Conservation (phyloP, 2,113 vertebrate species). For the Typhlomys cinereus region DNA sequence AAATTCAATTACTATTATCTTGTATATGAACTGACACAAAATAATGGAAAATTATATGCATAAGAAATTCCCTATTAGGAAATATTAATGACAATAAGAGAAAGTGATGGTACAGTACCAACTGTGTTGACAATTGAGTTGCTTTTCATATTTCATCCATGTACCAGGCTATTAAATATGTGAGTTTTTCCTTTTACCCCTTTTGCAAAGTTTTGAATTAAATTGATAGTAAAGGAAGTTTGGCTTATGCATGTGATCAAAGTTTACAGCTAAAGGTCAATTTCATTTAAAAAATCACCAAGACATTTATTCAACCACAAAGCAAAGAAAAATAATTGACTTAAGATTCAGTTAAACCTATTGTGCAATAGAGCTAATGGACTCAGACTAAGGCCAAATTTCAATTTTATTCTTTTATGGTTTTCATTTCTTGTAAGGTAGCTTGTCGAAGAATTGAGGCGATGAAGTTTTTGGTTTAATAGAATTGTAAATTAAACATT, state of each 20-base stretch:
- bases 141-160: background rate
- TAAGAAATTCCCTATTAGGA: background rate
- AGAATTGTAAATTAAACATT: conserved; percentile 65
- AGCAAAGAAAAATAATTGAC: conserved; percentile 46
- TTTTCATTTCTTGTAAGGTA: conserved; percentile 6
- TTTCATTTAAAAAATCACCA: conserved; percentile 35
- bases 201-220: conserved; percentile 25
- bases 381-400: conserved; percentile 47
- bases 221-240: conserved; percentile 21
- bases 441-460: conserved; percentile 48
- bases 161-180: too few relatives aligned
- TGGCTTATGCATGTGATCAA: conserved; percentile 29
- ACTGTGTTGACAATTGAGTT: background rate
- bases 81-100: conserved; percentile 9
- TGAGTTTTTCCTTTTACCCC: background rate
- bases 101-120: background rate
- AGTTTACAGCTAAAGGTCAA: conserved; percentile 14
- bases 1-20: background rate
- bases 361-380: conserved; percentile 49
- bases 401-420: conserved; percentile 58
- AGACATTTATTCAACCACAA: conserved; percentile 21
- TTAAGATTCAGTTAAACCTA: conserved; percentile 38
- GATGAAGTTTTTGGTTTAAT: conserved; percentile 63
- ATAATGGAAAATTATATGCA: background rate
- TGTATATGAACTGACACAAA: conserved; percentile 1